Percentiles rank a stretch among this genome's conserved stretches.
These are phyloP conservation scores for Gavia stellata DNA, from an alignment of 2,113 vertebrate genomes.

Conservation along the genomic window DNA sequence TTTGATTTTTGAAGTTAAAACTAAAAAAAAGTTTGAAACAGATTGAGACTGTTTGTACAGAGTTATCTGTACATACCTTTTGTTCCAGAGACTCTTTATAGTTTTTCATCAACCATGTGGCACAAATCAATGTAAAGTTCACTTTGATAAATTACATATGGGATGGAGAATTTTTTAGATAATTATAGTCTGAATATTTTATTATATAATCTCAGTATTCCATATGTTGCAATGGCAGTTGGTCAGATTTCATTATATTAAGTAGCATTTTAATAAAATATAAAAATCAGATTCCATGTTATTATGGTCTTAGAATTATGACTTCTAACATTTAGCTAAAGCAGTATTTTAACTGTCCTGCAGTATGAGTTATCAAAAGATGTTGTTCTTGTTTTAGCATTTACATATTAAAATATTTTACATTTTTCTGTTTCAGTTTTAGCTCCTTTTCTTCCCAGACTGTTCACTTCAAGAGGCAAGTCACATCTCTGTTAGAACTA, in stretches of 20 bases:
- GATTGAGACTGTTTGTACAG: background rate
- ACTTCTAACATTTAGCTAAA: conserved; percentile 22
- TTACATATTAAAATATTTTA: conserved; percentile 48
- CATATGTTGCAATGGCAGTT: conserved; percentile 15
- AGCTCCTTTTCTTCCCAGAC: conserved; percentile 84
- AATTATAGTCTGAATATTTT: conserved; percentile 44
- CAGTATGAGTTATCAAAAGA: background rate
- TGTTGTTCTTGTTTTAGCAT: background rate
- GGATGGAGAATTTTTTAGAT: conserved; percentile 28
- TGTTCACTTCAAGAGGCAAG: conserved; percentile 95
- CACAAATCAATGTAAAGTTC: conserved; percentile 52
- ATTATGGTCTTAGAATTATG: conserved; percentile 13
- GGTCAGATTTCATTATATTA: conserved; percentile 35
- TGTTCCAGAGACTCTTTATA: conserved; percentile 43
- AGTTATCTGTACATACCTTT: conserved; percentile 42
- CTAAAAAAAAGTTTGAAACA: conserved; percentile 36
- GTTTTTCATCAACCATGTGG: conserved; percentile 58
- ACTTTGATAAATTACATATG: conserved; percentile 54
- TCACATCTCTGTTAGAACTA: conserved; percentile 67
- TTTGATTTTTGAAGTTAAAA: conserved; percentile 19
- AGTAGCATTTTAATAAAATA: conserved; percentile 32
- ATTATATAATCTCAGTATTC: conserved; percentile 33
- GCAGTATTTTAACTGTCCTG: conserved; percentile 1
- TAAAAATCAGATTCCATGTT: conserved; percentile 41
- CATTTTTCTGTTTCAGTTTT: conserved; percentile 79